A percentile compares a stretch with the other conserved stretches of the same genome.
Conservation (phyloP, 2,113 vertebrate species). For the Tachuris rubrigastra region DNA sequence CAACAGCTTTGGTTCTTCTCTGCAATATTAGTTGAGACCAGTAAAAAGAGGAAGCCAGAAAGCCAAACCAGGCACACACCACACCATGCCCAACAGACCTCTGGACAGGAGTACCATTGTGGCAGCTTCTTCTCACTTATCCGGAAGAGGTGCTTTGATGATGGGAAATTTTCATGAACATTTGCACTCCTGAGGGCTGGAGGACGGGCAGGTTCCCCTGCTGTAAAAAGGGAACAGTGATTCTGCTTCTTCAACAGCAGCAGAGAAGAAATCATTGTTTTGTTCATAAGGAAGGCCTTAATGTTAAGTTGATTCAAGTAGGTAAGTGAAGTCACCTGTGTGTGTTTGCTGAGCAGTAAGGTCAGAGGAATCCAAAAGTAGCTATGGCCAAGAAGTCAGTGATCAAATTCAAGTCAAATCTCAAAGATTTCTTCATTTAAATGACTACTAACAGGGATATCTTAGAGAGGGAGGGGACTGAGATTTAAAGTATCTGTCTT, state of each 20-base stretch:
- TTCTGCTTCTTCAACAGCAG: not conserved
- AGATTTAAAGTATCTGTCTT: not conserved
- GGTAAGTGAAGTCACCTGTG: not conserved
- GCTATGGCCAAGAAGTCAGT: not conserved
- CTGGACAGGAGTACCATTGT: not conserved
- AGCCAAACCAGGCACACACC: not conserved
- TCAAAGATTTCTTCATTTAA: not conserved
- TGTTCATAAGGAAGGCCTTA: not conserved
- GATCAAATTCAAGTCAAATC: not conserved
- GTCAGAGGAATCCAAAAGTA: not conserved
- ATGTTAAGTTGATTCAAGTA: not conserved
- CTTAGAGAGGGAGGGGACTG: not conserved
- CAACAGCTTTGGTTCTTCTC: not conserved
- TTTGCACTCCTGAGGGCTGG: rapidly evolving
- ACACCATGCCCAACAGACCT: not conserved
- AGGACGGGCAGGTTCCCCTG: not conserved
- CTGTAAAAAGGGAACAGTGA: not conserved
- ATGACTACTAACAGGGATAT: not conserved
- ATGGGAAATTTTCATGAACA: not conserved
- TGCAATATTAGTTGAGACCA: not conserved
- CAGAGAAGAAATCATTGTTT: not conserved
- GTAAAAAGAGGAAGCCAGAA: not conserved
- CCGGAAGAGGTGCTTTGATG: not conserved
- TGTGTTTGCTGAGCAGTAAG: not conserved
- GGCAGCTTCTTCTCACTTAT: not conserved